phyloP scores from a whole-genome alignment of 2,797 vertebrate species.

The Semotilus atromaculatus region DNA sequence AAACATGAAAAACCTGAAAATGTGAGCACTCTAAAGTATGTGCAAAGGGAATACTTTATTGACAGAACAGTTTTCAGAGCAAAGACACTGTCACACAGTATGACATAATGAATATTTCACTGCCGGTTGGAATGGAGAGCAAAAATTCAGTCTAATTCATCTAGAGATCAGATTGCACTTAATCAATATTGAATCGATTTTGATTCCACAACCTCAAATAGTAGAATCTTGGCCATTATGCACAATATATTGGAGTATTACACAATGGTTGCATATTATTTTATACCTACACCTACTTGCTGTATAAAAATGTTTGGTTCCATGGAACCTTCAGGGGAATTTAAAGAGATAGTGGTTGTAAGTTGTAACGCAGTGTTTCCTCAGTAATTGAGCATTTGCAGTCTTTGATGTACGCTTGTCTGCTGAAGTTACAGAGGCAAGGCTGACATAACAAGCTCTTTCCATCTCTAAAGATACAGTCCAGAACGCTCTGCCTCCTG shows the following conservation, averaged over 20 bases:
- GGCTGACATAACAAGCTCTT: slow-evolving; percentile 66
- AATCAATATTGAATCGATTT: slow-evolving; percentile 53
- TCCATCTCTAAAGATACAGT: slow-evolving; percentile 54
- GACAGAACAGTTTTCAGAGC: slow-evolving; percentile 10
- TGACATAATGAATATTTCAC: slow-evolving; percentile 69
- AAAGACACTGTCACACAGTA: slow-evolving; percentile 44
- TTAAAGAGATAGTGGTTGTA: not conserved
- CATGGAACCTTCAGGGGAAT: slow-evolving; percentile 47
- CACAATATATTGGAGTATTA: not conserved
- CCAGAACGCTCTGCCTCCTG: slow-evolving; percentile 46
- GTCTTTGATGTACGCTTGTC: slow-evolving; percentile 72
- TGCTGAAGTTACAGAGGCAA: slow-evolving; percentile 68
- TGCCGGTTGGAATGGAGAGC: slow-evolving; percentile 63
- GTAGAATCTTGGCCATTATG: not conserved
- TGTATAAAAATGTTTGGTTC: slow-evolving; percentile 10
- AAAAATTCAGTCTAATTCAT: slow-evolving; percentile 12
- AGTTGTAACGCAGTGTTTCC: not conserved
- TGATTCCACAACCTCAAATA: not conserved
- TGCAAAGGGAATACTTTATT: slow-evolving; percentile 13
- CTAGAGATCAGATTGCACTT: slow-evolving; percentile 35
- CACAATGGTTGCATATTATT: not conserved
- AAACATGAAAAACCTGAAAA: not conserved
- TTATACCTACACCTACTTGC: not conserved
- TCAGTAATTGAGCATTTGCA: slow-evolving; percentile 64
- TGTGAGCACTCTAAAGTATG: not conserved